These are phyloP conservation scores for Bacillus rossius DNA, from an alignment of 1,140 invertebrate species.

Conservation along the genomic window DNA sequence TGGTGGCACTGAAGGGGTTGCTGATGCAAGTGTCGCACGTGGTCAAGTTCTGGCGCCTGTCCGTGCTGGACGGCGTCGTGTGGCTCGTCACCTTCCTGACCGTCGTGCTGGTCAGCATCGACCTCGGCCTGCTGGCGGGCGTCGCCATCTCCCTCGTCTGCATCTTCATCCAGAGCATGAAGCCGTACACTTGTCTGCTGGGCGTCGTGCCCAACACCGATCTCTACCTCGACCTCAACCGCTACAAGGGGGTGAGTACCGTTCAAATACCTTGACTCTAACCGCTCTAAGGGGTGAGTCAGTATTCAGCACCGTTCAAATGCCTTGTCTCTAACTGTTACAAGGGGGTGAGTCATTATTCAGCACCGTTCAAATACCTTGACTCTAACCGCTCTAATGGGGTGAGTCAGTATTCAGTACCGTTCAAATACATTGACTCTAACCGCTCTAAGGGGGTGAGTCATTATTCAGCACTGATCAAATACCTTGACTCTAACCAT, in stretches of 20 bases:
- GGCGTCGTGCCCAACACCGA: constrained; percentile 66
- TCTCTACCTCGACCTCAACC: constrained; percentile 65
- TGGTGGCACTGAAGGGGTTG: constrained; percentile 87
- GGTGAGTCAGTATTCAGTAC: no score
- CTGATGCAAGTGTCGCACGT: constrained; percentile 75
- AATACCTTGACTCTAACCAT: no score
- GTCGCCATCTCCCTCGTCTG: constrained; percentile 64
- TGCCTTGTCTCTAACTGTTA: no score
- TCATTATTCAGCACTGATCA: no score
- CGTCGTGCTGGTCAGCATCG: constrained; percentile 80
- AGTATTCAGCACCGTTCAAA: no score
- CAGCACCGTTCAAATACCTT: no score
- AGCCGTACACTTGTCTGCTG: constrained; percentile 56
- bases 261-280: no score
- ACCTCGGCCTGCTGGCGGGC: constrained; percentile 70
- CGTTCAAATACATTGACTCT: no score
- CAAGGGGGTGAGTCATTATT: no score
- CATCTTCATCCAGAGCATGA: constrained; percentile 57
- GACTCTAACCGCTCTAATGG: no score
- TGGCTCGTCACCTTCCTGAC: constrained; percentile 79
- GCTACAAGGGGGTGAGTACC: constrained; percentile 62
- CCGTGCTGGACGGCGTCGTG: constrained; percentile 72
- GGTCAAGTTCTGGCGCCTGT: constrained; percentile 63
- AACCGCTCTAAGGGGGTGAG: no score
- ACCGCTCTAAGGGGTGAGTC: no score